Evolutionary conservation across 2,888 invertebrate species (phyloP), one percentile per base, ranked within the genome.

Genomic region (Antitype chi): DNA sequence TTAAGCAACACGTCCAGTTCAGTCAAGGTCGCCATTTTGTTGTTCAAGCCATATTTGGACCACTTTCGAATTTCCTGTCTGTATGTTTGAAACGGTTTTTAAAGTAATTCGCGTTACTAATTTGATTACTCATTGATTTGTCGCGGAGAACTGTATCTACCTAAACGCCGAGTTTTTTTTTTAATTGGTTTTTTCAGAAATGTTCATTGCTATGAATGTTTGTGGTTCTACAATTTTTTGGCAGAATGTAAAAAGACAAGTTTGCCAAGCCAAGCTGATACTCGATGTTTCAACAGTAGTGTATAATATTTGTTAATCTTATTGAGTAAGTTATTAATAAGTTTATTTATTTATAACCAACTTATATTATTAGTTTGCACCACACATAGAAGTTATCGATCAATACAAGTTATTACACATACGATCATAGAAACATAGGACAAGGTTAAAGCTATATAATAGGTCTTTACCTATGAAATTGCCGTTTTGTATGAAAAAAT

Each of bases 21-120:
- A 76, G 67, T 78, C 86, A 86, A 87, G 86, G 86, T 78, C 74
- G 47, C 60, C 11, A 38, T 76, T 75, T 81, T 73, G 55, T 77
- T 74, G 62, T 82, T 84, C 52, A 62, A 81, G 47, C 20, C 25
- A 73, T 55, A 43, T 75, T 63, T 70, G 66, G 25, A 52, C 67
- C 79, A 77, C 86, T 85, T 86, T 87, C 84, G 59, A 79, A 69
- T 76, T 78, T 68, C 57, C 68, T 32, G 74, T 71, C 67, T 73
- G 17, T 43, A 23, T 55, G 28, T 73, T 76, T 73, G 81, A 63
- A 32, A 80, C 76, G 74, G 81, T 64, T 78, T 28, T 79, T 72
- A 28, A 60, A 64, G 4, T 66, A 75, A 82, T 64, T 49, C 17
- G 70, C 70, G 70, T 70, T 25, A 80, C 62, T 52, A 62, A 80